A percentile compares a stretch with the other conserved stretches of the same genome.
Evolutionary conservation across 2,888 invertebrate species (phyloP).

Genomic region (Eremobia ochroleuca): DNA sequence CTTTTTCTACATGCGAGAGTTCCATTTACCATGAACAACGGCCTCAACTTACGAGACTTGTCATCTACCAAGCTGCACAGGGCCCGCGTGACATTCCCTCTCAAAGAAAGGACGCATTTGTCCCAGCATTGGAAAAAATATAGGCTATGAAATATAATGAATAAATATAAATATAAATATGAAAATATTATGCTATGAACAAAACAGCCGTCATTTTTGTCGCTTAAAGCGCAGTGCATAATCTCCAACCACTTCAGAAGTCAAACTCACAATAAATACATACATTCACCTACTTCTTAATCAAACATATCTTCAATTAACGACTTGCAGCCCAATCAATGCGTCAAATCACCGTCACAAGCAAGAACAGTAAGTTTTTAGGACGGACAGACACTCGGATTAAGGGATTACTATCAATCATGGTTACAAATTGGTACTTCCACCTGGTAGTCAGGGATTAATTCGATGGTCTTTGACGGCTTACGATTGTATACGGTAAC

Average conservation of each 20-base stretch:
- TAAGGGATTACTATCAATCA: constrained; percentile 90
- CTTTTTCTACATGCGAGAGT: too few relatives aligned
- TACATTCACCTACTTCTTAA: constrained; percentile 18
- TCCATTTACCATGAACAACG: background rate
- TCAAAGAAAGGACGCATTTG: background rate
- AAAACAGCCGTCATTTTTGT: background rate
- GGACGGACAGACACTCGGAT: constrained; percentile 81
- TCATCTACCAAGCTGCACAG: too few relatives aligned
- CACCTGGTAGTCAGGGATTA: constrained; percentile 79
- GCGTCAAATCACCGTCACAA: constrained; percentile 50
- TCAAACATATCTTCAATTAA: constrained; percentile 53
- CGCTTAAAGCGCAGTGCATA: background rate
- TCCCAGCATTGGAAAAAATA: background rate
- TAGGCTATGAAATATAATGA: too few relatives aligned
- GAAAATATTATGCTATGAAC: too few relatives aligned
- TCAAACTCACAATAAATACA: constrained; percentile 37
- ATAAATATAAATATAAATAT: too few relatives aligned
- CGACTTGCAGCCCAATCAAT: constrained; percentile 53
- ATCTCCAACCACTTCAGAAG: constrained; percentile 22
- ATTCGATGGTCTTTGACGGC: constrained; percentile 57
- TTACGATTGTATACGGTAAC: constrained; percentile 63
- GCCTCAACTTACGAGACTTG: too few relatives aligned
- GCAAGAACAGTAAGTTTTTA: constrained; percentile 76
- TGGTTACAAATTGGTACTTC: constrained; percentile 84
- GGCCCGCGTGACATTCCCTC: background rate